phyloP scores from a whole-genome alignment of 2,888 invertebrate genomes.

The Napeogenes inachia region DNA sequence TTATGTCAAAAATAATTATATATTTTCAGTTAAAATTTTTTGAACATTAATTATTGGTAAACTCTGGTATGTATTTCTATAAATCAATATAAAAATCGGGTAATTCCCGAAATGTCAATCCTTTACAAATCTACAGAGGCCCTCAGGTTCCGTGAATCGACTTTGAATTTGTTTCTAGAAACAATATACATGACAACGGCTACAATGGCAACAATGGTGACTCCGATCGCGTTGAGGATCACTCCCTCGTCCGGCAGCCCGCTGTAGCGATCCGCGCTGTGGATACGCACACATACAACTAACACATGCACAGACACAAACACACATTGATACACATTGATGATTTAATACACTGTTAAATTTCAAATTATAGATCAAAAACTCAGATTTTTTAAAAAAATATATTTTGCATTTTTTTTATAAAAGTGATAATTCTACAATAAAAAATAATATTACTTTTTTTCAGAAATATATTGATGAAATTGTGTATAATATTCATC shows the following conservation, averaged over 20 bases:
- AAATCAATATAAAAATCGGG: not conserved
- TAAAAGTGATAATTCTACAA: too few relatives aligned
- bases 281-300: conserved; percentile 56
- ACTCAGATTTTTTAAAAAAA: too few relatives aligned
- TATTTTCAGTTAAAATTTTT: not conserved
- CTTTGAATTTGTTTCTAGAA: conserved; percentile 77
- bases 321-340: conserved; percentile 23
- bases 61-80: not conserved
- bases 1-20: not conserved
- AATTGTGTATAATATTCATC: too few relatives aligned
- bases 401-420: too few relatives aligned
- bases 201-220: conserved; percentile 79
- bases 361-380: not conserved
- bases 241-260: conserved; percentile 80
- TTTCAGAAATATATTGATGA: too few relatives aligned
- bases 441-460: too few relatives aligned
- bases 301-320: conserved; percentile 31
- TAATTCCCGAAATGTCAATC: not conserved
- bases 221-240: conserved; percentile 83
- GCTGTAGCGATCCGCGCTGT: conserved; percentile 75
- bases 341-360: not conserved
- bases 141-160: conserved; percentile 73
- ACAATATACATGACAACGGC: conserved; percentile 82
- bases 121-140: conserved; percentile 77
- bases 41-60: too few relatives aligned